Conservation (phyloP, 2,888 invertebrate genomes). For the Conomelus anceps region DNA sequence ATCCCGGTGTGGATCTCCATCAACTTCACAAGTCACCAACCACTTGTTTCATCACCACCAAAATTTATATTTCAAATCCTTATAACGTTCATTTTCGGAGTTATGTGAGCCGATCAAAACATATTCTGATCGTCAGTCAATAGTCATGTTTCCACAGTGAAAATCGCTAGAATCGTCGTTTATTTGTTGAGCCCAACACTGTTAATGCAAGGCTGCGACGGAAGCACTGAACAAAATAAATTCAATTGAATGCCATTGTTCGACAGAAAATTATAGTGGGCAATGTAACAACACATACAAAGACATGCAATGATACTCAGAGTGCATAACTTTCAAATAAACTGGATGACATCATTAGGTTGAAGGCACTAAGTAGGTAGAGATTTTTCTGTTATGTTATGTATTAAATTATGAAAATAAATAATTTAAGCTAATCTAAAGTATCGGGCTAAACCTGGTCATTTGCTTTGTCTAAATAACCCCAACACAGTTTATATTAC, state of each 20-base stretch:
- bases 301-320: not conserved
- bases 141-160: slow-evolving; percentile 19
- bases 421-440: too few relatives aligned
- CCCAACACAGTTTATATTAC: too few relatives aligned
- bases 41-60: slow-evolving; percentile 2
- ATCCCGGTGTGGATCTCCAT: slow-evolving; percentile 36
- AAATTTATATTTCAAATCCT: not conserved
- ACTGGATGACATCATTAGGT: too few relatives aligned
- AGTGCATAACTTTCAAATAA: too few relatives aligned
- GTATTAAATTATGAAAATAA: too few relatives aligned
- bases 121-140: slow-evolving; percentile 13
- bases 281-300: too few relatives aligned
- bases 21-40: not conserved
- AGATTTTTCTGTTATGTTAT: too few relatives aligned
- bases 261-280: not conserved
- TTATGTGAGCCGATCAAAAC: not conserved
- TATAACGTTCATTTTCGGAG: not conserved
- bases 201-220: not conserved
- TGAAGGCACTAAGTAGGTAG: too few relatives aligned
- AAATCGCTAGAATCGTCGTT: not conserved
- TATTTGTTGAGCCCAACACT: not conserved
- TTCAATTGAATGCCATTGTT: not conserved
- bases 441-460: too few relatives aligned
- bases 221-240: not conserved
- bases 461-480: too few relatives aligned